phyloP scores from a whole-genome alignment of 2,113 vertebrate species.

The Thymallus thymallus region DNA sequence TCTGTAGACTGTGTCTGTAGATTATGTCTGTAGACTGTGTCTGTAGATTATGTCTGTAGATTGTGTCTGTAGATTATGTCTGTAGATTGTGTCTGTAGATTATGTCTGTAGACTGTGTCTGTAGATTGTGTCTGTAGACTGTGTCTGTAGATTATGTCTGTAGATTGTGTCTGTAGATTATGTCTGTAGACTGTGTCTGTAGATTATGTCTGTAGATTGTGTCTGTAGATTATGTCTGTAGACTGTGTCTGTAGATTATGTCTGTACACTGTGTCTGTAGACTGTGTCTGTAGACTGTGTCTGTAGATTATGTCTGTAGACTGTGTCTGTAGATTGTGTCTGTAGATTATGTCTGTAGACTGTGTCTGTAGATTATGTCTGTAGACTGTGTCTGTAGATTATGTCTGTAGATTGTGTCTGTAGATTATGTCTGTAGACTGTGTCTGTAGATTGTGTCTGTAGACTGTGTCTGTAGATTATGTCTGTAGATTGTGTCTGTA shows the following conservation, averaged over 20 bases:
- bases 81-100: not conserved
- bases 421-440: not conserved
- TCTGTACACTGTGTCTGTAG: not conserved
- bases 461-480: not conserved
- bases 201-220: not conserved
- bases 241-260: not conserved
- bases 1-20: too few species aligned
- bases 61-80: too few species aligned
- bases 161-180: too few species aligned
- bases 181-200: not conserved
- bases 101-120: not conserved
- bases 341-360: too few species aligned
- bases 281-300: not conserved
- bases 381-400: too few species aligned
- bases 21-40: not conserved
- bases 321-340: too few species aligned
- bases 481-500: not conserved
- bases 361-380: not conserved
- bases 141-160: not conserved
- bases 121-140: too few species aligned
- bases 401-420: not conserved
- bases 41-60: not conserved
- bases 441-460: too few species aligned
- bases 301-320: not conserved
- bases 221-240: too few species aligned